Evolutionary conservation across 1,140 invertebrate genomes (phyloP).

Genomic region (Drosophila nasuta): DNA sequence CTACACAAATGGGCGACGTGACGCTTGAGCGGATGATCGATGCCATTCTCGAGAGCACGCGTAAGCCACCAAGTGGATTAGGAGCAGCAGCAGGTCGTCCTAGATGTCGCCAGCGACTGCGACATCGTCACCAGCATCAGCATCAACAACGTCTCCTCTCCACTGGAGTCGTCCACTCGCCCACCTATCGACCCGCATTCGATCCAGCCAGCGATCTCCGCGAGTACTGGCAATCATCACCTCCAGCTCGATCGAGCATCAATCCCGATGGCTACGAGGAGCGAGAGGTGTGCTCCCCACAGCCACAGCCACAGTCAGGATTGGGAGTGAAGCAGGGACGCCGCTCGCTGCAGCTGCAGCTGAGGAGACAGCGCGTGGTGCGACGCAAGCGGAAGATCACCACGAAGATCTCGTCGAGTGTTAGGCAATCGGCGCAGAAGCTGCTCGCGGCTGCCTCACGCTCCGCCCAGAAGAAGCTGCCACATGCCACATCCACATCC

Average conservation of each 20-base stretch:
- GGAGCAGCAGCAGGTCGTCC: slow-evolving; percentile 3
- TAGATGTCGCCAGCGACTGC: slow-evolving; percentile 7
- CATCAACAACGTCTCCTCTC: slow-evolving; percentile 24
- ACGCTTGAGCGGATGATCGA: slow-evolving; percentile 84
- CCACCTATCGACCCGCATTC: slow-evolving; percentile 69
- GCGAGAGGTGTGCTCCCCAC: slow-evolving; percentile 58
- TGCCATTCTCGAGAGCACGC: slow-evolving; percentile 79
- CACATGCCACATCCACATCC: not conserved
- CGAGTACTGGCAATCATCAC: slow-evolving; percentile 58
- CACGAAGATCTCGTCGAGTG: slow-evolving; percentile 66
- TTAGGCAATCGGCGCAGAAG: slow-evolving; percentile 72
- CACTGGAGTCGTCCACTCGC: slow-evolving; percentile 44
- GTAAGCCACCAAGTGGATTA: slow-evolving; percentile 40
- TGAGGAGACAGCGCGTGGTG: slow-evolving; percentile 76
- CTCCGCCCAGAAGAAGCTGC: slow-evolving; percentile 54
- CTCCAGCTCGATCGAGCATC: no score
- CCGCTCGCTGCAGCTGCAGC: slow-evolving; percentile 45
- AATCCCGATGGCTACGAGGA: slow-evolving; percentile 39
- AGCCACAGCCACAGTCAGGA: not conserved
- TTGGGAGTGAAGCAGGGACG: slow-evolving; percentile 11
- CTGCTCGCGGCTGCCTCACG: slow-evolving; percentile 57
- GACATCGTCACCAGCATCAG: slow-evolving; percentile 12
- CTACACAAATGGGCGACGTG: slow-evolving; percentile 79
- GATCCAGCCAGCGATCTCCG: slow-evolving; percentile 73
- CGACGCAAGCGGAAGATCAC: slow-evolving; percentile 75